Evolutionary conservation across 2,888 invertebrate species (phyloP).

Genomic region (Oscheius onirici): DNA sequence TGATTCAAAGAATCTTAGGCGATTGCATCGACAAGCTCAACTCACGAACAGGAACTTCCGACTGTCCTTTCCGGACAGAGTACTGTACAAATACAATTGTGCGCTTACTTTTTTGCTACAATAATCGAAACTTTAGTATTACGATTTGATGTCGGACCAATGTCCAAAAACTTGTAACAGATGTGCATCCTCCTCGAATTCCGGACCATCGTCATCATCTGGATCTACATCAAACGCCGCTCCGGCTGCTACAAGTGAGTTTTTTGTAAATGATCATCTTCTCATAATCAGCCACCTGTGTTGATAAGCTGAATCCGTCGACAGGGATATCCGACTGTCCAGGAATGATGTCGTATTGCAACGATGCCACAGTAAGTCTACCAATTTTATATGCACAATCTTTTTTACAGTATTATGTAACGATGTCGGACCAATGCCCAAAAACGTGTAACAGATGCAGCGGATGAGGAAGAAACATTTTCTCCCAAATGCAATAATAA

Average conservation of each 20-base stretch:
- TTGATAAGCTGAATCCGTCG: background rate
- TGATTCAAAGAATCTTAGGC: background rate
- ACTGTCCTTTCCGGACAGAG: background rate
- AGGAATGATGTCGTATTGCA: background rate
- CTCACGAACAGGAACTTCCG: background rate
- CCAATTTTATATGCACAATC: background rate
- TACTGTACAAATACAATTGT: background rate
- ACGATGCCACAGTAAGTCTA: background rate
- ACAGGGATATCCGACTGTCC: slow-evolving; percentile 16
- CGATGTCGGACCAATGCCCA: slow-evolving; percentile 18
- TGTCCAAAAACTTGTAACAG: slow-evolving; percentile 1
- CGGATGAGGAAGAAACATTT: background rate
- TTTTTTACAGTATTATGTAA: background rate
- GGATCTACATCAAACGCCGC: too few relatives aligned
- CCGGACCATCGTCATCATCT: background rate
- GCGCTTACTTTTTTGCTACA: background rate
- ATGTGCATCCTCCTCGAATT: background rate
- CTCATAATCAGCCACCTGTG: background rate
- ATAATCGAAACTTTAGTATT: background rate
- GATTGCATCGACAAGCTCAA: slow-evolving; percentile 8
- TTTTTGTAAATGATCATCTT: background rate
- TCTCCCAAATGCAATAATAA: background rate
- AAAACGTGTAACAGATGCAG: slow-evolving; percentile 19
- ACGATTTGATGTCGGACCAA: slow-evolving; percentile 13
- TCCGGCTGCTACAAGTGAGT: too few relatives aligned